phyloP scores from a whole-genome alignment of 2,888 invertebrate species.

The Anoncus sp. region DNA sequence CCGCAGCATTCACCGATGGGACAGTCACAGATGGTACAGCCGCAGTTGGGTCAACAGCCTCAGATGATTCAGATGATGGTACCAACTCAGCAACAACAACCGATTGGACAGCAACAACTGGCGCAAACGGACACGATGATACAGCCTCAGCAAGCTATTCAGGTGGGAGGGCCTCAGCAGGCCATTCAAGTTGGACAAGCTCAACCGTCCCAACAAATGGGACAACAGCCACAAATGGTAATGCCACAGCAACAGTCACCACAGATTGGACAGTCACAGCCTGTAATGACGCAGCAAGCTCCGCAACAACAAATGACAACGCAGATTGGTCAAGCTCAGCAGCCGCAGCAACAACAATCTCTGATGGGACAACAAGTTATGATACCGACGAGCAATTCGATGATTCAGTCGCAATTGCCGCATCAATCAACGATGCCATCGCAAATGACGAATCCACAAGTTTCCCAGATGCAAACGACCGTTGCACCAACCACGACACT shows the following conservation, averaged over 20 bases:
- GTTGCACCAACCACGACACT: slow-evolving; percentile 68
- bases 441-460: slow-evolving; percentile 64
- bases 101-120: slow-evolving; percentile 61
- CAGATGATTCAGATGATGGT: slow-evolving; percentile 62
- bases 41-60: slow-evolving; percentile 24
- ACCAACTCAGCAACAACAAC: too few relatives aligned
- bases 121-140: slow-evolving; percentile 6
- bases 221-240: slow-evolving; percentile 53
- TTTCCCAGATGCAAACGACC: slow-evolving; percentile 70
- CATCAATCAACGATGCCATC: slow-evolving; percentile 74
- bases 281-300: slow-evolving; percentile 51
- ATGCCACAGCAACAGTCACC: slow-evolving; percentile 64
- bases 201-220: slow-evolving; percentile 29
- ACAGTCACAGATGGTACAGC: slow-evolving; percentile 24
- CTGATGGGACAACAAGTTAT: slow-evolving; percentile 68
- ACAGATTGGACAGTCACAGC: slow-evolving; percentile 78
- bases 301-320: slow-evolving; percentile 66
- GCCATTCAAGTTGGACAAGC: slow-evolving; percentile 54
- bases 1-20: slow-evolving; percentile 49
- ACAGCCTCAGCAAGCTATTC: slow-evolving; percentile 42
- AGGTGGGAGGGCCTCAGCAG: slow-evolving; percentile 52
- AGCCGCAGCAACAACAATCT: slow-evolving; percentile 66
- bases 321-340: slow-evolving; percentile 68
- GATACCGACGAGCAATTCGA: slow-evolving; percentile 72
- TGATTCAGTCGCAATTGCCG: slow-evolving; percentile 74